phyloP scores from a whole-genome alignment of 1,140 invertebrate genomes.

The Idris sp. region DNA sequence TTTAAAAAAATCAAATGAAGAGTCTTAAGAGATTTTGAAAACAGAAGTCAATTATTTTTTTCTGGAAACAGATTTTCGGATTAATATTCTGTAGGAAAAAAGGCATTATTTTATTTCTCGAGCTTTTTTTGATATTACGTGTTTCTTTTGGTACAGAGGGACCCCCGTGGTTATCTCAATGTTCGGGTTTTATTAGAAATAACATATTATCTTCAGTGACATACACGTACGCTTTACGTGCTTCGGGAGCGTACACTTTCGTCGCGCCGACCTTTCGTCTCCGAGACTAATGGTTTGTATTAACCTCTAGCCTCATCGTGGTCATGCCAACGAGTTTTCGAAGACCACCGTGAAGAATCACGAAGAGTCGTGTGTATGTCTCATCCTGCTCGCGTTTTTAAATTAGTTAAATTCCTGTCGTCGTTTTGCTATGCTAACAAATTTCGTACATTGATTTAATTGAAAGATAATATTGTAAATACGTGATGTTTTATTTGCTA shows the following conservation, averaged over 20 bases:
- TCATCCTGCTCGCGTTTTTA: constrained; percentile 16
- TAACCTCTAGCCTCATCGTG: constrained; percentile 54
- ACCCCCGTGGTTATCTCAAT: constrained; percentile 30
- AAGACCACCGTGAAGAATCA: constrained; percentile 48
- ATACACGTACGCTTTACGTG: constrained; percentile 54
- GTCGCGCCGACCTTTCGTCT: constrained; percentile 54
- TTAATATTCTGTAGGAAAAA: constrained; percentile 11
- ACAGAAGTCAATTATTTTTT: background rate
- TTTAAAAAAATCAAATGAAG: too few relatives aligned
- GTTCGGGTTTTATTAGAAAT: constrained; percentile 53
- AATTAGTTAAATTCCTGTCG: too few relatives aligned
- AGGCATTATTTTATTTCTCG: constrained; percentile 13
- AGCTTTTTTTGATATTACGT: constrained; percentile 16
- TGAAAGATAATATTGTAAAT: too few relatives aligned
- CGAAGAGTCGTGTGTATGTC: constrained; percentile 31
- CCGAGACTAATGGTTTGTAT: constrained; percentile 68
- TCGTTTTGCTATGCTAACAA: too few relatives aligned
- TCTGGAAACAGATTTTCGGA: background rate
- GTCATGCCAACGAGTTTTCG: constrained; percentile 38
- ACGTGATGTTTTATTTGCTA: too few relatives aligned
- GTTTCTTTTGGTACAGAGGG: background rate
- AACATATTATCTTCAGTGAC: constrained; percentile 50
- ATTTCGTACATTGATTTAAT: too few relatives aligned
- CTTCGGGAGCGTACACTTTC: constrained; percentile 58
- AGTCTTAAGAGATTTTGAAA: too few relatives aligned